Evolutionary conservation across 2,797 vertebrate genomes (phyloP), one percentile per base, ranked within the genome.

Genomic region (Lemur catta): DNA sequence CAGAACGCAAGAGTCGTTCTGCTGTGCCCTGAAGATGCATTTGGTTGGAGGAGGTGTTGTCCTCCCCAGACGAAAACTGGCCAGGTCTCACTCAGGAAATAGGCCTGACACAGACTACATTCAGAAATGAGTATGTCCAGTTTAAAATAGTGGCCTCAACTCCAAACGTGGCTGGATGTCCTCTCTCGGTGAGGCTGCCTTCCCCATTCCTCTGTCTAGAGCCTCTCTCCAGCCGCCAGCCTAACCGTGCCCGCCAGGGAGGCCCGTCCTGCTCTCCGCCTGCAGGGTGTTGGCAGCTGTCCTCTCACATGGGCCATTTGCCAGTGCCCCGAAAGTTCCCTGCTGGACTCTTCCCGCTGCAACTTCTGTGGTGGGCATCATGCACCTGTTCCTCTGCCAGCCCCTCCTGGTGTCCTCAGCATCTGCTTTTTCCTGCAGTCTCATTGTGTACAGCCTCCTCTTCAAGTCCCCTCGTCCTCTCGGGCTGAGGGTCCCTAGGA

Each of bases 281-380:
- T 61, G 38, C 24, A 1, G 0, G 4, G 28, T 28, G 7, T 10
- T 11, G 33, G 84, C 46, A 65, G 61, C 52, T 85, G 26, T 55
- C 6, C 6, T 46, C 33, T 57, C 17, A 12, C 1, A 1, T 0
- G 3, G 13, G 57, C 10, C 2, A 1, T 33, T 38, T 4, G 30
- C 4, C n/a, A 46, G 79, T n/a, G 79, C 48, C 65, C 33, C 28
- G 26, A 81, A 59, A 13, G 12, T 61, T 94, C 43, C 52, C 48
- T 52, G 22, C 33, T 33, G 28, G 82, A 28, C 18, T 94, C 52
- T 95, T 67, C 63, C 14, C 2, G 63, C 26, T 50, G 14, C 11
- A 22, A 10, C 61, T 74, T 57, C 10, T 1, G 8, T 2, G 33
- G 14, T 7, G 7, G 17, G 13, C 50, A 17, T 20, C 18, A 46